Evolutionary conservation across 2,888 invertebrate species (phyloP).

Genomic region (Aleiodes testaceus): DNA sequence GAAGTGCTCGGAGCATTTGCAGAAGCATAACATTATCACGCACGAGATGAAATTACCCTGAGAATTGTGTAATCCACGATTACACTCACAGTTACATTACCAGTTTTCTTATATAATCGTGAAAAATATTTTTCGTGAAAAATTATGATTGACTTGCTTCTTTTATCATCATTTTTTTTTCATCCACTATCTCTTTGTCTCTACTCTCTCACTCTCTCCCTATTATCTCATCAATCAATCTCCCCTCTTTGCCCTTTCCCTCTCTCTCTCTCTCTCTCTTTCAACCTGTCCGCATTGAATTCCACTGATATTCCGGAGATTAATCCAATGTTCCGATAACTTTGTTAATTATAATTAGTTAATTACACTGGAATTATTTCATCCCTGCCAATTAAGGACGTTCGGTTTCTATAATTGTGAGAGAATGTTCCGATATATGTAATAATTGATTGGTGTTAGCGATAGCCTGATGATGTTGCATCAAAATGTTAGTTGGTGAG

Average conservation of each 20-base stretch:
- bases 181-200: too few species aligned
- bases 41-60: not conserved
- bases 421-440: too few species aligned
- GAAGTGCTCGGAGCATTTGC: constrained; percentile 41
- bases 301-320: not conserved
- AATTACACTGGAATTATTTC: not conserved
- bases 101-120: constrained; percentile 36
- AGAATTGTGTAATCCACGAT: constrained; percentile 39
- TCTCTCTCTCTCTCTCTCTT: too few species aligned
- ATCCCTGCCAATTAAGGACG: not conserved
- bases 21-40: constrained; percentile 19
- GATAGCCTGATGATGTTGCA: too few species aligned
- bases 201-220: not conserved
- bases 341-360: not conserved
- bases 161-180: not conserved
- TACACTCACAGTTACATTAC: constrained; percentile 38
- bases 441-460: not conserved
- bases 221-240: constrained; percentile 21
- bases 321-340: not conserved
- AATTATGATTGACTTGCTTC: not conserved
- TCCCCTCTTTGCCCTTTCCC: not conserved
- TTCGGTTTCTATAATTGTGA: not conserved
- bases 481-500: too few species aligned
- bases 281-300: not conserved
- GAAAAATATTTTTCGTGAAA: constrained; percentile 17